phyloP scores from a whole-genome alignment of 2,888 invertebrate species.

The Sicus ferrugineus region DNA sequence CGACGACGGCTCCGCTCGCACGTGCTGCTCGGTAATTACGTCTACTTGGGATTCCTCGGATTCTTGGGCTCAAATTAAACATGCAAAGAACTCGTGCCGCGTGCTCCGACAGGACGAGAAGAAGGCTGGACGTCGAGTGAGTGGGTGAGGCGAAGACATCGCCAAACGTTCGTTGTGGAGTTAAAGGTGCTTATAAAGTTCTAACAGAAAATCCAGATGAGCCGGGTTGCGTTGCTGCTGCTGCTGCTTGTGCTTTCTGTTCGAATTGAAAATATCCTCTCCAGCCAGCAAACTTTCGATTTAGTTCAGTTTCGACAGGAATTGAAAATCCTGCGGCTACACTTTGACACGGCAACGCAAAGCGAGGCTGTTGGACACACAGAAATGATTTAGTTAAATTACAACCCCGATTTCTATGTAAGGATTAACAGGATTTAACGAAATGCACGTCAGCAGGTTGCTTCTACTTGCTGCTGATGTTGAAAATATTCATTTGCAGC shows the following conservation, averaged over 20 bases:
- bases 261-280: too few species aligned
- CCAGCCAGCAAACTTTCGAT: neutral
- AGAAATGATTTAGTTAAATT: too few species aligned
- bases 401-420: too few species aligned
- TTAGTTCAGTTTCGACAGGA: neutral
- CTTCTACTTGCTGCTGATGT: too few species aligned
- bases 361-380: too few species aligned
- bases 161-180: neutral
- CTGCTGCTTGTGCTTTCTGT: neutral
- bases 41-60: neutral
- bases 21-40: constrained; percentile 16
- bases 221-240: neutral
- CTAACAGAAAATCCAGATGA: too few species aligned
- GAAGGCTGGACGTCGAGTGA: neutral
- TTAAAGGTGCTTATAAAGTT: too few species aligned
- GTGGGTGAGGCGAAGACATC: neutral
- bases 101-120: neutral
- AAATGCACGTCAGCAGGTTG: too few species aligned
- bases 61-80: constrained; percentile 8
- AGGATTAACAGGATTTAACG: too few species aligned
- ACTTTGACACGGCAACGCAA: too few species aligned
- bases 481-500: too few species aligned
- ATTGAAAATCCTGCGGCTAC: constrained; percentile 1
- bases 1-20: neutral
- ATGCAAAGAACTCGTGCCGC: constrained; percentile 20